Evolutionary conservation across 2,113 vertebrate genomes (phyloP).

Genomic region (Junco hyemalis): DNA sequence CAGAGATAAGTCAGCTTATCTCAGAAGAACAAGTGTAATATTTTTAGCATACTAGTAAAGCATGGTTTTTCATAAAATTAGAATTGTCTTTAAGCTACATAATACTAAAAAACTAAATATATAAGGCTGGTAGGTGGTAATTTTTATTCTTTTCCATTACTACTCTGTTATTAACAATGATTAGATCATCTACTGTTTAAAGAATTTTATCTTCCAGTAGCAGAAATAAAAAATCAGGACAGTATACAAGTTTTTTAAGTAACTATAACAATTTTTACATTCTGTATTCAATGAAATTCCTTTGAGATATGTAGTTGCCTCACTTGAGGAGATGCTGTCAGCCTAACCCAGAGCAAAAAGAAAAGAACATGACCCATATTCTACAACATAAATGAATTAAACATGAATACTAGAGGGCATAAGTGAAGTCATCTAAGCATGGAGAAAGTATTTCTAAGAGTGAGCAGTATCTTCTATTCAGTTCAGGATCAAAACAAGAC

Average conservation of each 20-base stretch:
- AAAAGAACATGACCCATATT: conserved; percentile 60
- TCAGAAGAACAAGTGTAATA: not conserved
- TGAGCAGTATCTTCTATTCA: not conserved
- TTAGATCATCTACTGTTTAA: not conserved
- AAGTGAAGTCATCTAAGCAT: conserved; percentile 32
- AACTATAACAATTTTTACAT: not conserved
- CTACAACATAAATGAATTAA: conserved; percentile 47
- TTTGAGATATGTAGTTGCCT: not conserved
- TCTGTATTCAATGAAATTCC: not conserved
- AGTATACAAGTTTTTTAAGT: not conserved
- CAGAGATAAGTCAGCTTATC: not conserved
- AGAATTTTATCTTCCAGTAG: not conserved
- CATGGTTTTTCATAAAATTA: not conserved
- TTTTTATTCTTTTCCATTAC: not conserved
- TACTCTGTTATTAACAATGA: not conserved
- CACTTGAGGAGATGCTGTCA: not conserved
- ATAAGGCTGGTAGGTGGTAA: not conserved
- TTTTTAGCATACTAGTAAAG: not conserved
- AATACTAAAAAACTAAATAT: not conserved
- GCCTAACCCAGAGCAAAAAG: conserved; percentile 5
- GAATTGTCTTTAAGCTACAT: not conserved
- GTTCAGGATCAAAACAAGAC: not conserved
- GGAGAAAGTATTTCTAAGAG: not conserved
- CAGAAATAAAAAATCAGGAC: not conserved
- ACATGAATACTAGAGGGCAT: conserved; percentile 46